Evolutionary conservation across 2,888 invertebrate genomes (phyloP), one percentile per base, ranked within the genome.

Genomic region (Poecilobothrus nobilitatus): DNA sequence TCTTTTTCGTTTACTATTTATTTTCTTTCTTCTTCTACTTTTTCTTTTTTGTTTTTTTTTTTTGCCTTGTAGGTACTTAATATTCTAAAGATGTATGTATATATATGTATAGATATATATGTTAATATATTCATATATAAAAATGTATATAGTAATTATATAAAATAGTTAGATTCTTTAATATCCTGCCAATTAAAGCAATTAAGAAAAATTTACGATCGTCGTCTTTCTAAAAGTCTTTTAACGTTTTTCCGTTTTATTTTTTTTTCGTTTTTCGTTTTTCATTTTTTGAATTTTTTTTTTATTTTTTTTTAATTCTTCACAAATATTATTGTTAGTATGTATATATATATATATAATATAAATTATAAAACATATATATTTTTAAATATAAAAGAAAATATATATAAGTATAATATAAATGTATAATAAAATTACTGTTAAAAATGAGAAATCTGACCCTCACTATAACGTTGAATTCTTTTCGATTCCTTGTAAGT

Each of bases 171-270:
- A 53, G 53, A 53, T n/a, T 53, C 53, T 53, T 53, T 53, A 53
- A 53, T 53, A 53, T 53, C 53, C 53, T 53, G 53, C 53, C 53
- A 53, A 53, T 53, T 53, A 53, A 53, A 53, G 53, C 53, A 53
- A 53, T 53, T 53, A 53, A 53, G 53, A 53, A 18, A 53, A 53
- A 53, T 53, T 53, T 53, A 53, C 53, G 53, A 53, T 12, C 53
- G 18, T 53, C 53, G 53, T 53, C 53, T 53, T 18, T 9, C 12
- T 53, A 53, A 53, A 53, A 53, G 53, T 53, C 53, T 15, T 53
- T 53, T 53, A 53, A 53, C n/a, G n/a, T 53, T 53, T 41, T 53
- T 53, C n/a, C 5, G 53, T 53, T 3, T 44, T 53, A 6, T 41
- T n/a, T n/a, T 53, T 10, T 44, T 44, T 9, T 44, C 12, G 44